phyloP scores from a whole-genome alignment of 2,888 invertebrate species.

The Yponomeuta sedellus region DNA sequence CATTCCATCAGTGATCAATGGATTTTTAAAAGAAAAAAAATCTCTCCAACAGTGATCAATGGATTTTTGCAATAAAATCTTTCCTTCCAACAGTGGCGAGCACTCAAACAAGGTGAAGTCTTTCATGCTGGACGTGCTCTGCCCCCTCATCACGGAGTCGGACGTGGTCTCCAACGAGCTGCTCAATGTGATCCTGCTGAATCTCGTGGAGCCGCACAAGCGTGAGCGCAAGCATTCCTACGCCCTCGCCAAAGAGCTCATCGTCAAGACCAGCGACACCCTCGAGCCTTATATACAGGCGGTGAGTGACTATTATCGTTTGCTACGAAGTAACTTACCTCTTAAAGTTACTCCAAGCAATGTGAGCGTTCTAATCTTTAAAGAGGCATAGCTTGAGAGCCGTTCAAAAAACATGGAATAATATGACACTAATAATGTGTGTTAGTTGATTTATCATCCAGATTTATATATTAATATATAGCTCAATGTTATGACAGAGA shows the following conservation, averaged over 20 bases:
- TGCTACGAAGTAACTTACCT: neutral
- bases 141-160: slow-evolving; percentile 95
- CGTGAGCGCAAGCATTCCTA: slow-evolving; percentile 93
- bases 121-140: slow-evolving; percentile 97
- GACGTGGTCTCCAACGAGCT: slow-evolving; percentile 96
- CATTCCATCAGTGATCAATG: no score
- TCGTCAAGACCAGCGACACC: slow-evolving; percentile 93
- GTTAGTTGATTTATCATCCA: no score
- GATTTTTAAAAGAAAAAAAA: no score
- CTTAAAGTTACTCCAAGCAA: neutral
- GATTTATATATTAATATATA: no score
- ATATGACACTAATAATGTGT: no score
- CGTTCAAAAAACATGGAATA: no score
- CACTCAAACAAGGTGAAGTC: slow-evolving; percentile 97
- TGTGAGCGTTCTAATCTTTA: no score
- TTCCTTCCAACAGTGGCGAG: slow-evolving; percentile 85
- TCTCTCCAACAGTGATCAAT: neutral
- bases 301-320: slow-evolving; percentile 70
- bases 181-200: slow-evolving; percentile 93
- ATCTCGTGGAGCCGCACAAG: slow-evolving; percentile 96
- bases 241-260: slow-evolving; percentile 92
- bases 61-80: neutral
- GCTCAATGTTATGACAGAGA: no score
- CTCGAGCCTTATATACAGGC: slow-evolving; percentile 96
- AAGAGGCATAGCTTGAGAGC: no score